These are phyloP conservation scores for Pogonocichla stellata DNA, from an alignment of 2,113 vertebrate species.

Conservation along the genomic window DNA sequence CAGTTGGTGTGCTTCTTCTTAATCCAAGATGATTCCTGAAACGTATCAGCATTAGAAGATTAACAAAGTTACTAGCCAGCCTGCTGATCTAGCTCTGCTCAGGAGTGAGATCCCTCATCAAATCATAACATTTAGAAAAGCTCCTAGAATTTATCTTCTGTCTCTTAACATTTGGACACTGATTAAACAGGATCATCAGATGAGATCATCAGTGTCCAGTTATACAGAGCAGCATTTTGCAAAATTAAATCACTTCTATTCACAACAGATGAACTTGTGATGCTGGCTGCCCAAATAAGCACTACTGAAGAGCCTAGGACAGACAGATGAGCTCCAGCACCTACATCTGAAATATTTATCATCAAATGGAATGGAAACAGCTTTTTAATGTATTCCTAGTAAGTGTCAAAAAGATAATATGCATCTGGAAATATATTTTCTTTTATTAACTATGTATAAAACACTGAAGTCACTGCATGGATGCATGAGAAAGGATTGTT, in stretches of 20 bases:
- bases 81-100: background rate
- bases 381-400: background rate
- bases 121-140: constrained; percentile 32
- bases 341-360: background rate
- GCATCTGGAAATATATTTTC: background rate
- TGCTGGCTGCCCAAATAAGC: background rate
- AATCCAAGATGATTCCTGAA: background rate
- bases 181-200: constrained; percentile 23
- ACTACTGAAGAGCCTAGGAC: background rate
- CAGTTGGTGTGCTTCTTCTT: background rate
- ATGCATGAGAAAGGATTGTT: accelerated
- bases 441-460: background rate
- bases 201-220: background rate
- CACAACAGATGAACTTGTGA: background rate
- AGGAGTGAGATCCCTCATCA: background rate
- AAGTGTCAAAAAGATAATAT: background rate
- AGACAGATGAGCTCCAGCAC: background rate
- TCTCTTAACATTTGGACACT: constrained; percentile 4
- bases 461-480: background rate
- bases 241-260: background rate
- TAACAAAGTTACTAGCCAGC: background rate
- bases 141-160: background rate
- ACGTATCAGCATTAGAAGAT: background rate
- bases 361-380: background rate
- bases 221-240: background rate